phyloP scores from a whole-genome alignment of 2,113 vertebrate genomes.

The Glaucomys volans region DNA sequence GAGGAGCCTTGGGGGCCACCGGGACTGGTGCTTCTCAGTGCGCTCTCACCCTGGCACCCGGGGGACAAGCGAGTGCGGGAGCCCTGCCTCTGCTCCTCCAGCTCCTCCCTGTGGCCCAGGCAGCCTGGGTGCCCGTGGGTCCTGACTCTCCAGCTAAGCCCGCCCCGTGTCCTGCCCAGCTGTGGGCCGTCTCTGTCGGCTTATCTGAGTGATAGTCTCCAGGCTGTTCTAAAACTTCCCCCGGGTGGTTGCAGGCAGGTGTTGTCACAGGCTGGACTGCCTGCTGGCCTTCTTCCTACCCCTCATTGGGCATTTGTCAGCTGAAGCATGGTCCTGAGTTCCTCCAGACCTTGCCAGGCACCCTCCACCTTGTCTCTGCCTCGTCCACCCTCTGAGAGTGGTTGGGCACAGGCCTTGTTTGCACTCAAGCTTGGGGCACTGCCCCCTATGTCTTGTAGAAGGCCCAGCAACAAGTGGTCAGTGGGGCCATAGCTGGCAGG shows the following conservation, averaged over 20 bases:
- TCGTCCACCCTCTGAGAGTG: not conserved
- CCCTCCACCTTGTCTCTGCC: rapidly evolving
- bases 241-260: not conserved
- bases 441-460: not conserved
- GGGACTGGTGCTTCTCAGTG: not conserved
- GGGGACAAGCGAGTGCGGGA: rapidly evolving
- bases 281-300: not conserved
- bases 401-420: not conserved
- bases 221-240: not conserved
- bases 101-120: too few species aligned
- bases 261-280: not conserved
- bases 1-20: too few species aligned
- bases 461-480: too few species aligned
- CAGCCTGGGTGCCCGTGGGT: not conserved
- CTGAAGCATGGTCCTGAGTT: not conserved
- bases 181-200: not conserved
- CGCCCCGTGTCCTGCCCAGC: rapidly evolving
- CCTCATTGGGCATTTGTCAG: rapidly evolving
- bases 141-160: not conserved
- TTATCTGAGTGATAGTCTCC: not conserved
- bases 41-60: not conserved
- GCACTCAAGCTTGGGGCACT: not conserved
- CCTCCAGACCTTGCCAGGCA: not conserved
- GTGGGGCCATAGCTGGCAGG: rapidly evolving
- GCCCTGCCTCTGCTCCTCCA: too few species aligned